A percentile compares a stretch with the other conserved stretches of the same genome.
phyloP scores from a whole-genome alignment of 2,797 vertebrate species.

The Clarias platycephalus region DNA sequence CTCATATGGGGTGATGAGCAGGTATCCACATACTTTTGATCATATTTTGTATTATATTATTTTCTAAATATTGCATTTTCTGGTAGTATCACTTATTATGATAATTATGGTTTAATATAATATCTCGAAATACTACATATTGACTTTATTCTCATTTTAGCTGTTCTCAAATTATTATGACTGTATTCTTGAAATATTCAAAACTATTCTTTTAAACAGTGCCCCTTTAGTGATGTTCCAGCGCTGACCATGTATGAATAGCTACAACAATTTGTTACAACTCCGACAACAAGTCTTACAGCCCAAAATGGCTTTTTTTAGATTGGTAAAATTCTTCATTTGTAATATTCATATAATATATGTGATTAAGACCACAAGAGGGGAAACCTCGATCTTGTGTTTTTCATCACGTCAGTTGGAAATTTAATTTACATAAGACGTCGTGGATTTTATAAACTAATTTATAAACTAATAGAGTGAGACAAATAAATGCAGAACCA shows the following conservation, averaged over 20 bases:
- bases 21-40: neutral
- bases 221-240: too few species aligned
- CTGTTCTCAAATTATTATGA: too few species aligned
- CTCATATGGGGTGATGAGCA: neutral
- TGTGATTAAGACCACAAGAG: conserved; percentile 5
- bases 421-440: too few species aligned
- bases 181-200: too few species aligned
- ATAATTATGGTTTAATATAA: neutral
- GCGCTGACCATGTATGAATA: too few species aligned
- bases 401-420: neutral
- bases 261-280: neutral
- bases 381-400: neutral
- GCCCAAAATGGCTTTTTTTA: neutral
- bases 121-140: neutral
- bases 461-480: neutral
- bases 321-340: neutral
- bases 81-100: neutral
- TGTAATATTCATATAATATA: neutral
- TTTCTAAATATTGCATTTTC: neutral
- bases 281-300: neutral
- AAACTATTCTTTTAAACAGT: too few species aligned
- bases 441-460: neutral
- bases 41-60: neutral
- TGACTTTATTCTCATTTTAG: too few species aligned
- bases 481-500: neutral